Conservation (phyloP, 2,888 invertebrate species). For the Electrophaes corylata region DNA sequence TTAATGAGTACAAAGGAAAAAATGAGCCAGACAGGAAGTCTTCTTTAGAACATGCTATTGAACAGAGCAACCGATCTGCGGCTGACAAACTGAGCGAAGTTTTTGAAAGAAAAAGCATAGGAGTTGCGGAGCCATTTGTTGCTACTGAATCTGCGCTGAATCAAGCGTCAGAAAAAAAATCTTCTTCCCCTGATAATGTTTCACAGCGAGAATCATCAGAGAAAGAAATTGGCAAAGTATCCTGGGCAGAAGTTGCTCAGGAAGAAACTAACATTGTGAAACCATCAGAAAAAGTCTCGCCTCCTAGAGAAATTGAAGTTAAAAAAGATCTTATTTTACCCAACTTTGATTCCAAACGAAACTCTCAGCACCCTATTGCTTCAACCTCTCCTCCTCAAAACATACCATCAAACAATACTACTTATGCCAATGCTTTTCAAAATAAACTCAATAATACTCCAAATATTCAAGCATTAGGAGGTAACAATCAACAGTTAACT, state of each 20-base stretch:
- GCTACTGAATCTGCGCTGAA: conserved; percentile 62
- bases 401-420: conserved; percentile 32
- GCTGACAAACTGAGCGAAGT: conserved; percentile 79
- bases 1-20: conserved; percentile 78
- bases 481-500: conserved; percentile 52
- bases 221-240: conserved; percentile 72
- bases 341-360: conserved; percentile 34
- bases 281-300: conserved; percentile 49
- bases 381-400: conserved; percentile 37
- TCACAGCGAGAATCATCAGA: conserved; percentile 77
- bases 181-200: conserved; percentile 64
- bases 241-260: conserved; percentile 79
- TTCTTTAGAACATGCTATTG: conserved; percentile 61
- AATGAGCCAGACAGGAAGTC: conserved; percentile 77
- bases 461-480: conserved; percentile 47
- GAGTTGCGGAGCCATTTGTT: conserved; percentile 65
- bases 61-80: conserved; percentile 71
- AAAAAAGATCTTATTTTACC: conserved; percentile 39
- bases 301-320: conserved; percentile 49
- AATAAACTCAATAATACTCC: conserved; percentile 51
- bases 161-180: conserved; percentile 79
- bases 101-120: conserved; percentile 78
- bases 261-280: conserved; percentile 63
- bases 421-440: conserved; percentile 46
- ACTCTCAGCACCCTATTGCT: conserved; percentile 39